These are phyloP conservation scores for Drosophila ustulata DNA, from an alignment of 2,888 invertebrate species.

Conservation along the genomic window DNA sequence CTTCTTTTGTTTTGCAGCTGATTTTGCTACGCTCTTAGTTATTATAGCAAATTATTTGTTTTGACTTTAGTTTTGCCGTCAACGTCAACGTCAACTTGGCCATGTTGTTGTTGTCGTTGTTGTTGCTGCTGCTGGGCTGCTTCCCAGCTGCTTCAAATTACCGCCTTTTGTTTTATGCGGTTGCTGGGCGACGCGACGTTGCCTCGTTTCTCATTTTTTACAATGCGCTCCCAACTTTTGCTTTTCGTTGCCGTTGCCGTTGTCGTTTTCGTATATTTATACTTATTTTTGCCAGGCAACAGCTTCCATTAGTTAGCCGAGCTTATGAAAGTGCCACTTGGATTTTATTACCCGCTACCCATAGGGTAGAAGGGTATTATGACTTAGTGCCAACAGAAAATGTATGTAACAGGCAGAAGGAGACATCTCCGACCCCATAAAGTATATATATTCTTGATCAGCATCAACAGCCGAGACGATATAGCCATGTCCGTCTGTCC, in stretches of 20 bases:
- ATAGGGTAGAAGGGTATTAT: too few relatives aligned
- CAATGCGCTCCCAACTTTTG: constrained; percentile 42
- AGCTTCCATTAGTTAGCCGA: constrained; percentile 60
- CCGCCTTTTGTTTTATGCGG: constrained; percentile 70
- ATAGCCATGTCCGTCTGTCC: too few relatives aligned
- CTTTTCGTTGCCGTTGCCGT: constrained; percentile 5
- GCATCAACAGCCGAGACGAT: too few relatives aligned
- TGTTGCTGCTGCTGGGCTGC: constrained; percentile 33
- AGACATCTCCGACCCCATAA: too few relatives aligned
- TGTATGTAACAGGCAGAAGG: too few relatives aligned
- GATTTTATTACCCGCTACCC: too few relatives aligned
- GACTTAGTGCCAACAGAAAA: too few relatives aligned
- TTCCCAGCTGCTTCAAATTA: constrained; percentile 77
- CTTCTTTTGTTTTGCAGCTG: constrained; percentile 52
- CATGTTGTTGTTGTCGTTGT: constrained; percentile 17
- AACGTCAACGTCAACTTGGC: constrained; percentile 41
- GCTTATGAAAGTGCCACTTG: constrained; percentile 61
- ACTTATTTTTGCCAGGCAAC: constrained; percentile 33
- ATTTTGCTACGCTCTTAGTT: constrained; percentile 73
- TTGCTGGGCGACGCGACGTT: constrained; percentile 39
- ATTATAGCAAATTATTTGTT: constrained; percentile 80
- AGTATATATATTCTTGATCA: too few relatives aligned
- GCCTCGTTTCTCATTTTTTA: constrained; percentile 57
- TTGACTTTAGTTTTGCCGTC: constrained; percentile 73
- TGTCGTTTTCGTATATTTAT: constrained; percentile 14